Evolutionary conservation across 1,140 invertebrate genomes (phyloP), one percentile per base, ranked within the genome.

Genomic region (Scaptomyza hsui): DNA sequence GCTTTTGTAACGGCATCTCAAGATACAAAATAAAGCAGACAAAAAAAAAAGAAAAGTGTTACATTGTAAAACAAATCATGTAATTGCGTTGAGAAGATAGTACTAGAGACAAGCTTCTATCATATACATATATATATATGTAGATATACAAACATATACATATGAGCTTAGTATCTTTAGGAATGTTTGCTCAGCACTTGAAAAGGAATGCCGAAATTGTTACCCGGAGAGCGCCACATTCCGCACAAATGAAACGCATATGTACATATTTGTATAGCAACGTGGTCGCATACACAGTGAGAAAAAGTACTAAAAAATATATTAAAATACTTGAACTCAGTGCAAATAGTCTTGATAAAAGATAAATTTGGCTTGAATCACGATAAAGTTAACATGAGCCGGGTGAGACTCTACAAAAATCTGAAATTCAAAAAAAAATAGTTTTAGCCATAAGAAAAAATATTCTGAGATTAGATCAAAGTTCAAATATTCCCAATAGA

Each of bases 61-160:
- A 42, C 37, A 55, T 26, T 55, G 52, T 42, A 16, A 24, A 26
- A 41, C 13, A 55, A 55, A 55, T 55, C 52, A 55, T 42, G 52
- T 52, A 52, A 52, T 52, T 52, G 49, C 49, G 32, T 42, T 37
- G n/a, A 42, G 44, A 29, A 7, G 26, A 29, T 6, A 29, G n/a
- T 29, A 9, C 9, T 1, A 4, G 19, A 21, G 19, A 29, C 1
- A 9, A 7, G 6, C 7, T 29, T 29, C 7, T 29, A 29, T 29
- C 24, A 24, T 24, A 7, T 29, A 9, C 26, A 29, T 29, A 29
- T 26, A 26, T 26, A 4, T 26, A 26, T 26, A 3, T 26, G 1
- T 26, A 4, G 2, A 26, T 5, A 6, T 26, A 6, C 6, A 6
- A 5, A 26, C 24, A 26, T 26, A 6, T 5, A 26, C 1, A 48